Evolutionary conservation across 1,140 invertebrate genomes (phyloP).

Genomic region (Monomorium pharaonis): DNA sequence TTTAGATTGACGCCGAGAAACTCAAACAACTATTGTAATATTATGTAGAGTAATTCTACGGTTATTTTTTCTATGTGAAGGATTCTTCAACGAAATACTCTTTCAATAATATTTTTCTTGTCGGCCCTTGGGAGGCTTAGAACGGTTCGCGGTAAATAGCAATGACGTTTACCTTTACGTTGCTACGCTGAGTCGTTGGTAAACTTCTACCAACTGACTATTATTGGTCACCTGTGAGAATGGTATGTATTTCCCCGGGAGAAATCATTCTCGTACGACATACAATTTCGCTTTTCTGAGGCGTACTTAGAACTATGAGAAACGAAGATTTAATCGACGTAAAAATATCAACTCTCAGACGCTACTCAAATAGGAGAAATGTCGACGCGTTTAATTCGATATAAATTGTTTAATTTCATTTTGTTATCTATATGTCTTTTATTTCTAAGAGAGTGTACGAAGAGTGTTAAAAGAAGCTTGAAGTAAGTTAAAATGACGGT

Average conservation of each 20-base stretch:
- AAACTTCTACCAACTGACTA: constrained; percentile 64
- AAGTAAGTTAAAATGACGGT: neutral
- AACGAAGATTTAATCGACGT: constrained; percentile 20
- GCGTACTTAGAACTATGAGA: constrained; percentile 9
- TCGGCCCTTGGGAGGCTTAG: neutral
- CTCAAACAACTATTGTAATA: constrained; percentile 27
- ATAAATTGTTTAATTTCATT: constrained; percentile 23
- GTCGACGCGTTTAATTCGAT: neutral
- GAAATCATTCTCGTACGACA: constrained; percentile 67
- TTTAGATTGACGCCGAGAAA: neutral
- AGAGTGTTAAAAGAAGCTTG: neutral
- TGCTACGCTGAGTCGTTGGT: constrained; percentile 59
- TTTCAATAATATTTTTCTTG: constrained; percentile 62
- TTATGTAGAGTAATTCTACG: neutral
- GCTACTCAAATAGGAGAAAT: neutral
- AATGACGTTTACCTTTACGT: constrained; percentile 70
- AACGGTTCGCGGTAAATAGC: constrained; percentile 69
- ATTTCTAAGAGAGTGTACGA: neutral
- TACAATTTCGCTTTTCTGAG: constrained; percentile 11
- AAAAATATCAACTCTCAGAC: constrained; percentile 31
- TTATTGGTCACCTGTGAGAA: constrained; percentile 57
- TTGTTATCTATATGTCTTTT: constrained; percentile 20
- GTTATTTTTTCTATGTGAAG: constrained; percentile 14
- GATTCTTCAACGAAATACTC: constrained; percentile 41
- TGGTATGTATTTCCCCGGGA: constrained; percentile 67